Percentiles rank a stretch among this genome's conserved stretches.
phyloP scores from a whole-genome alignment of 1,140 invertebrate genomes.

The Hypsibius dujardini region DNA sequence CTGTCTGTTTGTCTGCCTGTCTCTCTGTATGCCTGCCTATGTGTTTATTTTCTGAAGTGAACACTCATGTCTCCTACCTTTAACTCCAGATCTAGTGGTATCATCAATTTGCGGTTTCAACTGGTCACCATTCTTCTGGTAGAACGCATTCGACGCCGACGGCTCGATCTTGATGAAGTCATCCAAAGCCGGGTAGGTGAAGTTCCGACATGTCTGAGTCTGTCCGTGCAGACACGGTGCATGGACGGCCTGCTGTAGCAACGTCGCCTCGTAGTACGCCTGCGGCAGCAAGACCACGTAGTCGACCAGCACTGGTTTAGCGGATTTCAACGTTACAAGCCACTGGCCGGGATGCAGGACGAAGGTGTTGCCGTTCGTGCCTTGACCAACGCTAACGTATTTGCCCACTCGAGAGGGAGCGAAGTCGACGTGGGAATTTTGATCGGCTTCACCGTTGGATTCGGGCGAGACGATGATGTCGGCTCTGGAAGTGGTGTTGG shows the following conservation, averaged over 20 bases:
- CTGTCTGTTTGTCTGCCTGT: too few relatives aligned
- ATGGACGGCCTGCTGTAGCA: constrained; percentile 62
- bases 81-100: constrained; percentile 50
- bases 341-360: constrained; percentile 81
- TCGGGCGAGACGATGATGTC: constrained; percentile 63
- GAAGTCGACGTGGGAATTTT: constrained; percentile 26
- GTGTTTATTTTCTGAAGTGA: too few relatives aligned
- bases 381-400: constrained; percentile 30
- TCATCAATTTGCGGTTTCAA: constrained; percentile 37
- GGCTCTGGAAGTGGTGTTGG: constrained; percentile 52
- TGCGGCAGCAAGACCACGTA: constrained; percentile 87
- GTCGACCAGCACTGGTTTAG: constrained; percentile 65
- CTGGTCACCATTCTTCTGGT: constrained; percentile 9
- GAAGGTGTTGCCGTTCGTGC: constrained; percentile 39
- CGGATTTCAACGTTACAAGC: constrained; percentile 58
- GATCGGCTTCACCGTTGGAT: constrained; percentile 29
- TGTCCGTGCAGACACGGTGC: constrained; percentile 48
- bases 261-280: constrained; percentile 79
- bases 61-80: constrained; percentile 27
- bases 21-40: too few relatives aligned
- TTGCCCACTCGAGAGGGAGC: constrained; percentile 27
- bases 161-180: constrained; percentile 10
- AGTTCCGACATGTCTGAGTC: constrained; percentile 34
- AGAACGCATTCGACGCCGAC: constrained; percentile 7
- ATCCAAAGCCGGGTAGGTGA: constrained; percentile 49